phyloP scores from a whole-genome alignment of 2,888 invertebrate genomes.

The Cybosia mesomella region DNA sequence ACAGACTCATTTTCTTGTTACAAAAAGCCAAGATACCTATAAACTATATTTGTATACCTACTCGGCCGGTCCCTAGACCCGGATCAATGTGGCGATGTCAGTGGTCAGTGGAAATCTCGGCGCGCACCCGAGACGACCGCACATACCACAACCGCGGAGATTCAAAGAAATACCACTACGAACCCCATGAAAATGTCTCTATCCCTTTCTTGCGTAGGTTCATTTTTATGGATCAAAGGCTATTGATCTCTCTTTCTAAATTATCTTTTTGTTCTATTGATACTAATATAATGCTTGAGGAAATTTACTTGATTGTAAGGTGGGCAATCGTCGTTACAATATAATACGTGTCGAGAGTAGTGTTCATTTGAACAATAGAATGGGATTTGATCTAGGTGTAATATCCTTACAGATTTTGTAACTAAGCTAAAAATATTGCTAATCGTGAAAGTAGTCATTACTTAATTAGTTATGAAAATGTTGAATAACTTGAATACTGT shows the following conservation, averaged over 20 bases:
- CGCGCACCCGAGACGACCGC: constrained; percentile 65
- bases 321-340: constrained; percentile 11
- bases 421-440: background rate
- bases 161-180: constrained; percentile 73
- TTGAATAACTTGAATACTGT: too few species aligned
- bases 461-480: too few species aligned
- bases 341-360: background rate
- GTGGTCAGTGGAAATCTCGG: constrained; percentile 80
- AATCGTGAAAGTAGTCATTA: background rate
- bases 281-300: constrained; percentile 33
- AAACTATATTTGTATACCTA: constrained; percentile 48
- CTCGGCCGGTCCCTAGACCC: constrained; percentile 54
- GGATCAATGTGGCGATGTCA: constrained; percentile 66
- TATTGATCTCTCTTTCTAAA: constrained; percentile 39
- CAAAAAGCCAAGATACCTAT: constrained; percentile 32
- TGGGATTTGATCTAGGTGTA: background rate
- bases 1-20: constrained; percentile 27
- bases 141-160: constrained; percentile 75
- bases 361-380: background rate
- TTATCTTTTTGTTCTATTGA: constrained; percentile 47
- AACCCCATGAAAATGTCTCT: constrained; percentile 54
- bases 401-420: background rate
- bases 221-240: constrained; percentile 34
- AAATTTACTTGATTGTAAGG: constrained; percentile 26
- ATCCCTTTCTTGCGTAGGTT: constrained; percentile 59